phyloP scores from a whole-genome alignment of 2,797 vertebrate species.

The Fistularia commersonii region DNA sequence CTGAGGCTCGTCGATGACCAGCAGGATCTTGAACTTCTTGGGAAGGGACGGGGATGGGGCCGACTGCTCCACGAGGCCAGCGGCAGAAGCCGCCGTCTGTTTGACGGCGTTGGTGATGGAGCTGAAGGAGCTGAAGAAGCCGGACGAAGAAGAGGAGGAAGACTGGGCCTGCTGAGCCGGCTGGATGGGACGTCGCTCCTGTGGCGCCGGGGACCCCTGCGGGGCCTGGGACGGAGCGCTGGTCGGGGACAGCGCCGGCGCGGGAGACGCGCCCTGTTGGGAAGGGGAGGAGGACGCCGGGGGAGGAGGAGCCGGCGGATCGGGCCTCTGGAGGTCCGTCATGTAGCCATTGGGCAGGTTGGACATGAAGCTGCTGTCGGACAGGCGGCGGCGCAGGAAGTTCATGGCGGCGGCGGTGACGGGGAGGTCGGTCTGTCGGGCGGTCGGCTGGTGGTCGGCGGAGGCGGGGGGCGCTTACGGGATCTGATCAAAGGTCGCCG shows the following conservation, averaged over 20 bases:
- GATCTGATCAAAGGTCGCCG: slow-evolving; percentile 41
- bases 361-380: slow-evolving; percentile 98
- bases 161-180: slow-evolving; percentile 50
- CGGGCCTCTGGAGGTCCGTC: slow-evolving; percentile 94
- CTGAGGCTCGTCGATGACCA: slow-evolving; percentile 92
- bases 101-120: slow-evolving; percentile 95
- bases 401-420: slow-evolving; percentile 80
- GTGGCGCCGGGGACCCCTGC: slow-evolving; percentile 72
- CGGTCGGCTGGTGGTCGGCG: slow-evolving; percentile 14
- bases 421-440: slow-evolving; percentile 25
- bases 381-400: slow-evolving; percentile 95
- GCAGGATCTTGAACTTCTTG: slow-evolving; percentile 90
- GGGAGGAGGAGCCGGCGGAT: slow-evolving; percentile 85
- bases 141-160: slow-evolving; percentile 78
- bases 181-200: slow-evolving; percentile 62
- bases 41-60: slow-evolving; percentile 73
- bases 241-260: slow-evolving; percentile 80
- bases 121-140: slow-evolving; percentile 97
- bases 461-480: slow-evolving; percentile 4
- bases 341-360: slow-evolving; percentile 98
- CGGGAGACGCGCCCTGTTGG: slow-evolving; percentile 54
- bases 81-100: slow-evolving; percentile 90
- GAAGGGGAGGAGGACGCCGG: slow-evolving; percentile 64
- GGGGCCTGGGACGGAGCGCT: slow-evolving; percentile 66
- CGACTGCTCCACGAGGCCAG: slow-evolving; percentile 86